Conservation (phyloP, 2,888 invertebrate genomes). For the Orthosia cruda region DNA sequence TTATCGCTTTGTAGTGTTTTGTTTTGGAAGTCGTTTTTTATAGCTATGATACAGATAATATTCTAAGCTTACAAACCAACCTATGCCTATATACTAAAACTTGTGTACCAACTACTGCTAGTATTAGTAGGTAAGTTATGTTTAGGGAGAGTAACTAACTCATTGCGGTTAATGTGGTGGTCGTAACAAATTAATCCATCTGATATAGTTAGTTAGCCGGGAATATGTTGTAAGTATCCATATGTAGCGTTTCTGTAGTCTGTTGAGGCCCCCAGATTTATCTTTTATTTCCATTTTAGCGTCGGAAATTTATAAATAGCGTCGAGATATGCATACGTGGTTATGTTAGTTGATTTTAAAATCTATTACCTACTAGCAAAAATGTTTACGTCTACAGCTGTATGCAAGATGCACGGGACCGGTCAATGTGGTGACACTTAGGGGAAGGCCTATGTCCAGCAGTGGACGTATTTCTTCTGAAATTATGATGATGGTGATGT, state of each 20-base stretch:
- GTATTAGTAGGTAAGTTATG: background rate
- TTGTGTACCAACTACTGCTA: background rate
- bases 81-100: background rate
- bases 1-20: too few species aligned
- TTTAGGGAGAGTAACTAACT: conserved; percentile 44
- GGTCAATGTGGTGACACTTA: too few species aligned
- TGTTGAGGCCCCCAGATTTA: background rate
- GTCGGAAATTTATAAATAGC: background rate
- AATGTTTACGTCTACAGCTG: too few species aligned
- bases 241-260: background rate
- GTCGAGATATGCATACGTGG: too few species aligned
- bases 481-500: too few species aligned
- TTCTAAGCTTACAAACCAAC: background rate
- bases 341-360: background rate
- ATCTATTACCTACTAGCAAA: too few species aligned
- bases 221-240: background rate
- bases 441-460: too few species aligned
- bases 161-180: conserved; percentile 57
- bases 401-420: too few species aligned
- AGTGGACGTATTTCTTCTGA: too few species aligned
- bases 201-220: conserved; percentile 28
- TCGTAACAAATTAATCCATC: conserved; percentile 60
- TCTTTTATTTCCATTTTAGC: background rate
- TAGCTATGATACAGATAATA: too few species aligned
- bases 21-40: too few species aligned